phyloP scores from a whole-genome alignment of 2,797 vertebrate species.

The Lithobates sylvaticus region DNA sequence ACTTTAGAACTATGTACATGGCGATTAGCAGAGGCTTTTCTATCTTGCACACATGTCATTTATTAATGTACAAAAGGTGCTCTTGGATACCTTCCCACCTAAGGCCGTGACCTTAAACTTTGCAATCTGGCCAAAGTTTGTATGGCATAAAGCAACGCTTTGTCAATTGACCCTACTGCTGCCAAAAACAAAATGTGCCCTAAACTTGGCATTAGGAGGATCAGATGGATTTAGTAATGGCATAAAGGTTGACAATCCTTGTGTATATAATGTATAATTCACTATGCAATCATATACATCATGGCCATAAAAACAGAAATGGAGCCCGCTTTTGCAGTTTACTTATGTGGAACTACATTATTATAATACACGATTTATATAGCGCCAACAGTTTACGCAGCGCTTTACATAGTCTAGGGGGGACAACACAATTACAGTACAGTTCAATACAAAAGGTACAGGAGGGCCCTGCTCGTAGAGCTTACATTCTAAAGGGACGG shows the following conservation, averaged over 20 bases:
- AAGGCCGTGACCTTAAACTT: conserved; percentile 55
- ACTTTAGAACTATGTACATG: conserved; percentile 16
- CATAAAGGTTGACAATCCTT: conserved; percentile 1
- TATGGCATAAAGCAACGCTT: conserved; percentile 23
- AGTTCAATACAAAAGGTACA: too few species aligned
- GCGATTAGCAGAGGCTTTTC: conserved; percentile 13
- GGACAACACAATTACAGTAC: too few species aligned
- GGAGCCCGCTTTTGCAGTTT: too few species aligned
- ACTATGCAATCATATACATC: too few species aligned
- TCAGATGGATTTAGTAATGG: neutral
- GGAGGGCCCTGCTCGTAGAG: too few species aligned
- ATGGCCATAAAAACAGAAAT: too few species aligned
- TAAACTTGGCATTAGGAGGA: conserved; percentile 22
- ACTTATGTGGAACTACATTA: too few species aligned
- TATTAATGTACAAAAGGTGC: conserved; percentile 7
- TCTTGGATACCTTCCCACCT: conserved; percentile 12
- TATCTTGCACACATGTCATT: neutral
- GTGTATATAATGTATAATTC: neutral
- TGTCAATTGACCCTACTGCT: conserved; percentile 20
- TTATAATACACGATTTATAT: too few species aligned
- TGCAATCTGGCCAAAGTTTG: conserved; percentile 35
- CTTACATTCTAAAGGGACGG: too few species aligned
- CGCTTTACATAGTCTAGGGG: too few species aligned
- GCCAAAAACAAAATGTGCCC: conserved; percentile 34
- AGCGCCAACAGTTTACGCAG: too few species aligned